Percentiles rank a stretch among this genome's conserved stretches.
phyloP scores from a whole-genome alignment of 1,140 invertebrate species.

The Periplaneta americana region DNA sequence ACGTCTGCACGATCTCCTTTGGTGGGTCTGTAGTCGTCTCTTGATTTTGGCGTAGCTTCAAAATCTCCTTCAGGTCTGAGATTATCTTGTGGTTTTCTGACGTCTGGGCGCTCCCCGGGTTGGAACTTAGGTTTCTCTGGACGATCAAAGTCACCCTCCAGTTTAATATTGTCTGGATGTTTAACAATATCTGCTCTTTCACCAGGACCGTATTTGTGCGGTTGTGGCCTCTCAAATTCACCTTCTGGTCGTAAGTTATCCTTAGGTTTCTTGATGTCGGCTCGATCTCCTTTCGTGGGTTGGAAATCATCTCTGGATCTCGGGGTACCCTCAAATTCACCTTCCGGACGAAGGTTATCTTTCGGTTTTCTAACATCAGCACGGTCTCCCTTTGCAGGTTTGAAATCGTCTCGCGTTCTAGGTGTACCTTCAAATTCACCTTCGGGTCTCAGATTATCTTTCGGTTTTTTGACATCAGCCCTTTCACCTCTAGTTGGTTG shows the following conservation, averaged over 20 bases:
- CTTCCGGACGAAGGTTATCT: constrained; percentile 54
- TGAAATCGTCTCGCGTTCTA: constrained; percentile 27
- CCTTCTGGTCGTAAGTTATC: constrained; percentile 52
- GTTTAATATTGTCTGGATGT: constrained; percentile 47
- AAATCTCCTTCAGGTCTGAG: constrained; percentile 40
- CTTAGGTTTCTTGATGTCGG: constrained; percentile 37
- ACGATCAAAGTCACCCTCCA: constrained; percentile 47
- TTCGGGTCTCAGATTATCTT: constrained; percentile 50
- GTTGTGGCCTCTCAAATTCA: constrained; percentile 27
- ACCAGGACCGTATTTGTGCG: constrained; percentile 32
- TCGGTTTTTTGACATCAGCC: constrained; percentile 41
- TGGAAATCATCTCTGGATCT: constrained; percentile 29
- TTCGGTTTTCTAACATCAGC: constrained; percentile 39
- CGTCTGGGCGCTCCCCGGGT: constrained; percentile 23
- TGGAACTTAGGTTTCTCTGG: constrained; percentile 6
- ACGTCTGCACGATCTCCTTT: constrained; percentile 34
- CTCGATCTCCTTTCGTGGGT: constrained; percentile 31
- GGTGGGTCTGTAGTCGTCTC: constrained; percentile 49
- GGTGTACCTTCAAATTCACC: constrained; percentile 44
- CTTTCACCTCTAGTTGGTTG: constrained; percentile 42
- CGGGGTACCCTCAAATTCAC: constrained; percentile 41
- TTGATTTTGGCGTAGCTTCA: constrained; percentile 45
- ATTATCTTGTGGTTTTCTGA: constrained; percentile 38
- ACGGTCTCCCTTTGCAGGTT: constrained; percentile 29
- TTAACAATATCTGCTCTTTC: constrained; percentile 43